Conservation (phyloP, 2,797 vertebrate genomes). For the Erethizon dorsatum region DNA sequence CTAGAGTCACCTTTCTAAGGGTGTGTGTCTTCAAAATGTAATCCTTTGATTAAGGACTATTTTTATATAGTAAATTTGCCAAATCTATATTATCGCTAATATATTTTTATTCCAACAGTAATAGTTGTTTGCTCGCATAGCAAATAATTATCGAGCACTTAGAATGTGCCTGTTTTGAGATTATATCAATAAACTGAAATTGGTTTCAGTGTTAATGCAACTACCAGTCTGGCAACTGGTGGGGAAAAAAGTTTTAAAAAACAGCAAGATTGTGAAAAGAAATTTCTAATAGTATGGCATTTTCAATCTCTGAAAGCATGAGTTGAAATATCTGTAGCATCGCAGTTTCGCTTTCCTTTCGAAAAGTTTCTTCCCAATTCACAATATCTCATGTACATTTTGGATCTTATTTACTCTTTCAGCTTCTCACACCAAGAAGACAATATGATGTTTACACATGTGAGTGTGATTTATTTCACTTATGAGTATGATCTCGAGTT, state of each 20-base stretch:
- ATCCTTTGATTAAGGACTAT: neutral
- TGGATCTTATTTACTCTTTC: neutral
- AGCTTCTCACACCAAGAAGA: neutral
- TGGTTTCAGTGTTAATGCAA: neutral
- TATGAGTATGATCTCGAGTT: neutral
- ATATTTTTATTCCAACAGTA: neutral
- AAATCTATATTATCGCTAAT: neutral
- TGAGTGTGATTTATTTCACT: neutral
- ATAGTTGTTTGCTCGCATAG: neutral
- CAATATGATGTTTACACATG: neutral
- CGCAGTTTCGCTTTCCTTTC: neutral
- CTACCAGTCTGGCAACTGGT: too few relatives aligned
- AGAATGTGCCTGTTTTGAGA: neutral
- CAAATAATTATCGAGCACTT: neutral
- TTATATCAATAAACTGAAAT: neutral
- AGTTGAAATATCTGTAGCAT: neutral
- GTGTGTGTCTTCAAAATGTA: neutral
- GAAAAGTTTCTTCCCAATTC: too few relatives aligned
- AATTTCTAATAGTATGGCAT: too few relatives aligned
- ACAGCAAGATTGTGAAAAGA: too few relatives aligned
- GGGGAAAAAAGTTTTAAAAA: too few relatives aligned
- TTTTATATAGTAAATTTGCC: neutral
- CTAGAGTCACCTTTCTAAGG: neutral
- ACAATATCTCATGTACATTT: too few relatives aligned
- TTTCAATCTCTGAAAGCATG: too few relatives aligned